Conservation (phyloP, 2,797 vertebrate species). For the Podarcis siculus region DNA sequence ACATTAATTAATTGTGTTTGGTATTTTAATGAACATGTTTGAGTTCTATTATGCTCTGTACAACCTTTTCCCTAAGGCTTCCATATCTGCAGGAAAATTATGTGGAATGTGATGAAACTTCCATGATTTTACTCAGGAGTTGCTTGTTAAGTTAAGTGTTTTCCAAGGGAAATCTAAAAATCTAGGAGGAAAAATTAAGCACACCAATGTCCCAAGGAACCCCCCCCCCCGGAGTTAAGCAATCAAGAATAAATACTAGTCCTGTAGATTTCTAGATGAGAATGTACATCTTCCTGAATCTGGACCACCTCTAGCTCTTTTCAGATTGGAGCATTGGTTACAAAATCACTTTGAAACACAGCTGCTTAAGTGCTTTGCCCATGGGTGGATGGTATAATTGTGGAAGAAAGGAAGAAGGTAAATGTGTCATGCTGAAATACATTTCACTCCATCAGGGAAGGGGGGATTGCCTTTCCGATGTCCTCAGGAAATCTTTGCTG, state of each 20-base stretch:
- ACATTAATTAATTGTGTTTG: not conserved
- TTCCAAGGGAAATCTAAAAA: not conserved
- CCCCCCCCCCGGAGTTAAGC: not conserved
- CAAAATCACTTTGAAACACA: not conserved
- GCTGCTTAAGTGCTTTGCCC: not conserved
- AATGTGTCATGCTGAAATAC: not conserved
- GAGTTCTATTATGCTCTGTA: not conserved
- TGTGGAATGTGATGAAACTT: not conserved
- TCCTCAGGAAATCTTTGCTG: slow-evolving; percentile 9
- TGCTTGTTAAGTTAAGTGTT: not conserved
- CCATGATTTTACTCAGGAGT: not conserved
- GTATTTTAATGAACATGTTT: not conserved
- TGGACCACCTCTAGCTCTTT: not conserved
- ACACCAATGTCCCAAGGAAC: not conserved
- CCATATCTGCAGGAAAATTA: not conserved
- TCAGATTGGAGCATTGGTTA: not conserved
- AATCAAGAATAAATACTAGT: not conserved
- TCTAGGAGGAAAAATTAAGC: not conserved
- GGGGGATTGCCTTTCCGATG: not conserved
- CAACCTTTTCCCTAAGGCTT: not conserved
- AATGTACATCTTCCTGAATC: not conserved
- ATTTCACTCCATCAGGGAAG: not conserved
- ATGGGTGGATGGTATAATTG: not conserved
- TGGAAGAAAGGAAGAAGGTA: not conserved
- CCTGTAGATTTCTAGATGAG: not conserved